Base-by-base conservation (phyloP, 92 coral and sea anemone genomes). In the Virgularia gustaviana region DNA sequence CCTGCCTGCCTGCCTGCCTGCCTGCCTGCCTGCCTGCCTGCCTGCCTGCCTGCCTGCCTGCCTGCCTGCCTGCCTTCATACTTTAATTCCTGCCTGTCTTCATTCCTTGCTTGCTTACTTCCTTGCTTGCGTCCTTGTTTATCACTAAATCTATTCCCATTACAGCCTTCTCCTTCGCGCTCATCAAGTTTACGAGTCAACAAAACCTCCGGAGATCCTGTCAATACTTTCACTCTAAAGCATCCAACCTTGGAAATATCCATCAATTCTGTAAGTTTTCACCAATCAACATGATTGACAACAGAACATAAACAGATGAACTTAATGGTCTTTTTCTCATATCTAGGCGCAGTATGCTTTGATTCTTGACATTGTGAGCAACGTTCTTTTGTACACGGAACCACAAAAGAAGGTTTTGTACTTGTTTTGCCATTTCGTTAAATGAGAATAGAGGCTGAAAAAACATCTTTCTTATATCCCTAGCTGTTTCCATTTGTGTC, bases 331-430 rank as follows among this genome's bases (percentile, higher is more conserved):
- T 36, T 71, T 7, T 36, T 11, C 80, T 36, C 13, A 9, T 35
- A 53, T 34, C 25, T 60, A 94, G 99, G 91, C 96, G 42, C 99
- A 94, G 79, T 94, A 89, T 49, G 87, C 91, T 24, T 83, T 94
- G 87, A 78, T 94, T 19, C 86, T 94, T 36, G 99, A 94, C 63
- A 94, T 94, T 43, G 89, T 83, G 20, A 89, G 90, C 63, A 94
- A 94, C 65, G 95, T 89, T 31, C 88, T 94, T 58, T 61, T 94
- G 78, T 94, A 89, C 80, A 94, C 99, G 36, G 99, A 94, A 72
- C 99, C 99, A 18, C 90, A 94, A 78, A 89, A 94, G 81, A 94
- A 94, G 96, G 99, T 89, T 31, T n/a, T n/a, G n/a, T n/a, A n/a
- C n/a, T n/a, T n/a, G n/a, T n/a, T n/a, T n/a, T n/a, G n/a, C n/a